Evolutionary conservation across 2,888 invertebrate genomes (phyloP).

Genomic region (Diogma glabrata): DNA sequence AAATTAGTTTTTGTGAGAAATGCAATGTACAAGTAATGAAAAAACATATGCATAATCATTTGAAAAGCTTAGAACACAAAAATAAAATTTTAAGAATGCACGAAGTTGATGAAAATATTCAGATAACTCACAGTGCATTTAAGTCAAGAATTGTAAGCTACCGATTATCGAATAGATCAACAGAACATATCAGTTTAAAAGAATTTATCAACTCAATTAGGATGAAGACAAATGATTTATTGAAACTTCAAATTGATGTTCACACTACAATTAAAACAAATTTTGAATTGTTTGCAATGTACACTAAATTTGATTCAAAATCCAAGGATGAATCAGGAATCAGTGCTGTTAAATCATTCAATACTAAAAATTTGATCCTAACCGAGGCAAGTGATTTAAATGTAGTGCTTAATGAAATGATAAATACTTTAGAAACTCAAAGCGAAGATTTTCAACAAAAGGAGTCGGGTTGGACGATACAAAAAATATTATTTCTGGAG

Average conservation of each 20-base stretch:
- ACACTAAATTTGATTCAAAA: background rate
- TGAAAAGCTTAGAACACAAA: background rate
- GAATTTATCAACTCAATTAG: background rate
- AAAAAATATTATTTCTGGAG: background rate
- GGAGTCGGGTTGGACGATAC: background rate
- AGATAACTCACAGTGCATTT: background rate
- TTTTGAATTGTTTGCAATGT: background rate
- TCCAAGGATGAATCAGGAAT: background rate
- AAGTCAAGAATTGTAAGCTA: background rate
- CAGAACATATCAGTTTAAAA: background rate
- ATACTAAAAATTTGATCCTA: background rate
- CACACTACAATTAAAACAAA: background rate
- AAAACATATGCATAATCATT: background rate
- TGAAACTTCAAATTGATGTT: background rate
- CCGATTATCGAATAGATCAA: background rate
- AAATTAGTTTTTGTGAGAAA: too few species aligned
- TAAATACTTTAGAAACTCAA: background rate
- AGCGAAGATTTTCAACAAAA: constrained; percentile 1
- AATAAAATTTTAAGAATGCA: background rate
- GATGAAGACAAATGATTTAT: background rate
- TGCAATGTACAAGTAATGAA: background rate
- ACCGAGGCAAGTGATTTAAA: background rate
- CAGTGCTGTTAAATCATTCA: background rate
- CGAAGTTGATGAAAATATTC: background rate
- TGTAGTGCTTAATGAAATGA: background rate